Evolutionary conservation across 2,797 vertebrate species (phyloP), one percentile per base, ranked within the genome.

Genomic region (Harpagifer antarcticus): DNA sequence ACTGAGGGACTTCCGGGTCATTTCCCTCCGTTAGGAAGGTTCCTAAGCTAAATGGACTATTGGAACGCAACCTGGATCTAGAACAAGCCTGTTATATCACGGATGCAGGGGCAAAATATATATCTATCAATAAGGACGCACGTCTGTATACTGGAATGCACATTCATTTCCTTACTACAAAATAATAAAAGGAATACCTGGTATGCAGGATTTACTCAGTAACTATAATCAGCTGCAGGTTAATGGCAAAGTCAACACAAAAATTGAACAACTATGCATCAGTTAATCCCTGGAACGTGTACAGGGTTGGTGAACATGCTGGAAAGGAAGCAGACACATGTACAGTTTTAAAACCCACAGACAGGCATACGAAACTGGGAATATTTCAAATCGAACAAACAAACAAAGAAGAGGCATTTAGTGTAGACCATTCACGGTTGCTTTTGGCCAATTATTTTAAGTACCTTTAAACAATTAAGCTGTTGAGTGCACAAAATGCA

Each of bases 401-500:
- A 3, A 40, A 52, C 17, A 68, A 5, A 68, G 59, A 47, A 27
- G 45, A 54, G 48, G 0, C 44, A 31, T 31, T 50, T 15, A 56
- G 37, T 49, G 10, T 48, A 72, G 3, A 63, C 40, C 40, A 53
- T 40, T 45, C 16, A 3, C n/a, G 10, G 23, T 15, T 45, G 52
- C 14, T 44, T 57, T 55, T 2, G 10, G 4, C 17, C 20, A 58
- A 56, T 54, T 33, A 15, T 40, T 68, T 57, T 62, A 73, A 62
- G 58, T 63, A 4, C 42, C 62, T 72, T 33, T 44, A 68, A 49
- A 56, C 44, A 62, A 61, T 52, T 20, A 43, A 13, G 40, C 23
- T 33, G 23, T 47, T 67, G 59, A 59, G 48, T 68, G 64, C 43
- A 74, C 19, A 48, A 55, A 74, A 61, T 43, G 37, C 20, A 33